Conservation (phyloP, 53 echinoderm and acorn worm genomes). For the Zoroaster sp. region DNA sequence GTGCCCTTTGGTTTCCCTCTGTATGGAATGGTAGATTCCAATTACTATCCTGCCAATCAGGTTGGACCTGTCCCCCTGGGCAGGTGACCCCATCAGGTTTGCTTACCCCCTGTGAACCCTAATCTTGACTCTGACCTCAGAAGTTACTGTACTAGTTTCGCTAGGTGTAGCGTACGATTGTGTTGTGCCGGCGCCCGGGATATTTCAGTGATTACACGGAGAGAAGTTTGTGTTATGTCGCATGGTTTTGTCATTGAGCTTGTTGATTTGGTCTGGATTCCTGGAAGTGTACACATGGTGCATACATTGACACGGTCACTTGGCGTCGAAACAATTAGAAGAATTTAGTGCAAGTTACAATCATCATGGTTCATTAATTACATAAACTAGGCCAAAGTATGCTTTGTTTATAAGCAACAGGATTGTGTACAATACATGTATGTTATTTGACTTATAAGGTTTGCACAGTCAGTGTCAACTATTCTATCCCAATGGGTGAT, state of each 20-base stretch:
- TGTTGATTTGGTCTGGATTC: background rate
- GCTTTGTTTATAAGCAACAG: too few species aligned
- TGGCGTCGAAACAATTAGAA: background rate
- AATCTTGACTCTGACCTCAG: conserved; percentile 45
- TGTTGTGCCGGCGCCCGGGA: too few species aligned
- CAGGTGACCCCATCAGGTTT: conserved; percentile 42
- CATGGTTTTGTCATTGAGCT: background rate
- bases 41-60: conserved; percentile 53
- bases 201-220: too few species aligned
- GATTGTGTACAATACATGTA: too few species aligned
- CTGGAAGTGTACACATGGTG: background rate
- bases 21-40: conserved; percentile 30
- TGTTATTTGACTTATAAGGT: too few species aligned
- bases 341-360: too few species aligned
- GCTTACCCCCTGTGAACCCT: conserved; percentile 53
- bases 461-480: too few species aligned
- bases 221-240: background rate
- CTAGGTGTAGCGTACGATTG: too few species aligned
- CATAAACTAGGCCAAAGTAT: too few species aligned
- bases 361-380: too few species aligned
- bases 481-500: too few species aligned
- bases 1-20: background rate
- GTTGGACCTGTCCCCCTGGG: conserved; percentile 10
- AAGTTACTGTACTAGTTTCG: conserved; percentile 32
- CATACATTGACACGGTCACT: background rate